Conservation (phyloP, 2,888 invertebrate genomes). For the Amitus sp. region DNA sequence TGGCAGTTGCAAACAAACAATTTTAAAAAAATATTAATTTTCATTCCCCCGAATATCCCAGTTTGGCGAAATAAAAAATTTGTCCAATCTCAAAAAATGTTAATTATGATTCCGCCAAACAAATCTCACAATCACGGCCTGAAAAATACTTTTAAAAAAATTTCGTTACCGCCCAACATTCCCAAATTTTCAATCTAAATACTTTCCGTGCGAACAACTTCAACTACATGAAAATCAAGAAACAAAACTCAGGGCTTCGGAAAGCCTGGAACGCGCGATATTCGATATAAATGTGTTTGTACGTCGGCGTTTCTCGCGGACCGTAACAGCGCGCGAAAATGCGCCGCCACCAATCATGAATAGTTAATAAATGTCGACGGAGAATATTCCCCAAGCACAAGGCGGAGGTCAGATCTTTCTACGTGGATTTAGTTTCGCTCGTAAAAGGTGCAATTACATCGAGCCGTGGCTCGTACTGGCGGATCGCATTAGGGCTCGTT, state of each 20-base stretch:
- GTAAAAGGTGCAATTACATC: constrained; percentile 57
- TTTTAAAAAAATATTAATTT: too few relatives aligned
- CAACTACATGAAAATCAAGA: too few relatives aligned
- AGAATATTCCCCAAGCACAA: constrained; percentile 33
- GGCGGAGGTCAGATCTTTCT: constrained; percentile 39
- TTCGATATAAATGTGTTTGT: constrained; percentile 12
- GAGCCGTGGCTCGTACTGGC: constrained; percentile 42
- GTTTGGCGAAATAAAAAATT: too few relatives aligned
- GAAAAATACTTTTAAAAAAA: too few relatives aligned
- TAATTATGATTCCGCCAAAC: too few relatives aligned
- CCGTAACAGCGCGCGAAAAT: constrained; percentile 29
- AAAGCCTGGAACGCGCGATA: constrained; percentile 14
- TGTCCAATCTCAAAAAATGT: too few relatives aligned
- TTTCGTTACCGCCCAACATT: too few relatives aligned
- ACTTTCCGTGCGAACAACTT: too few relatives aligned
- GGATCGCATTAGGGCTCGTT: constrained; percentile 43
- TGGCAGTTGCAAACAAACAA: too few relatives aligned
- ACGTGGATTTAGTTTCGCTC: constrained; percentile 55
- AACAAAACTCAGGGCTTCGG: background rate
- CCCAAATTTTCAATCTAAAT: too few relatives aligned
- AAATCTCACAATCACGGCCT: too few relatives aligned
- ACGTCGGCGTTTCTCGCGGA: constrained; percentile 10
- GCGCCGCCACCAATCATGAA: constrained; percentile 46
- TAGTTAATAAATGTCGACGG: constrained; percentile 44
- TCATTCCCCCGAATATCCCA: too few relatives aligned